Percentiles rank a stretch among this genome's conserved stretches.
Conservation (phyloP, 2,888 invertebrate species). For the Lagria hirta region DNA sequence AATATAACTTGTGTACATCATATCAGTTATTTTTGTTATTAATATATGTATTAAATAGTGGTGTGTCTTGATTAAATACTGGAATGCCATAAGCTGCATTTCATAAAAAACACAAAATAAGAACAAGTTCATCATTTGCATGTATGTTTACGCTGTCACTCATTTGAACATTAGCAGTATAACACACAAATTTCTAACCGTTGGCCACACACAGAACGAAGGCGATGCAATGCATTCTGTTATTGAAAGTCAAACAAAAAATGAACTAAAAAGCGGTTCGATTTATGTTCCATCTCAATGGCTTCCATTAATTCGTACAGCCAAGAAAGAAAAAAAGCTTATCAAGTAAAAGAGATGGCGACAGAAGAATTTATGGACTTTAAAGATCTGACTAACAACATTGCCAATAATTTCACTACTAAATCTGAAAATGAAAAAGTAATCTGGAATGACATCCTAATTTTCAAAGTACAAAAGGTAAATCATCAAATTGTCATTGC, state of each 20-base stretch:
- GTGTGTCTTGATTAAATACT: too few species aligned
- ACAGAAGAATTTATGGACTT: constrained; percentile 17
- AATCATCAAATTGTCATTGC: too few species aligned
- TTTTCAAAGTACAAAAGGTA: too few species aligned
- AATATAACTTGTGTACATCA: too few species aligned
- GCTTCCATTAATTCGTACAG: constrained; percentile 15
- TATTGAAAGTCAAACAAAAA: constrained; percentile 3
- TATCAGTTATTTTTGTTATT: too few species aligned
- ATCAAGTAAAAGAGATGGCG: constrained; percentile 12
- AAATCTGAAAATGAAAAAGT: constrained; percentile 14
- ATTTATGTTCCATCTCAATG: constrained; percentile 10
- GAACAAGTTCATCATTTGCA: background rate
- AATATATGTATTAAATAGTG: too few species aligned
- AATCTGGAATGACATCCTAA: too few species aligned
- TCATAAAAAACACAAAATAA: too few species aligned
- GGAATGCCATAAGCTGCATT: too few species aligned
- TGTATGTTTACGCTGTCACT: background rate
- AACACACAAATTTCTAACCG: background rate
- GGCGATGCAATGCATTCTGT: constrained; percentile 2
- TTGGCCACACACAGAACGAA: constrained; percentile 2
- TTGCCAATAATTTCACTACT: constrained; percentile 17
- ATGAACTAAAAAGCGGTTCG: constrained; percentile 3
- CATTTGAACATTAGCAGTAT: background rate
- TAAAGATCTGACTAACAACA: constrained; percentile 11
- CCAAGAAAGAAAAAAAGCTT: constrained; percentile 22